Conservation (phyloP, 1,140 invertebrate genomes). For the Drosophila lini region DNA sequence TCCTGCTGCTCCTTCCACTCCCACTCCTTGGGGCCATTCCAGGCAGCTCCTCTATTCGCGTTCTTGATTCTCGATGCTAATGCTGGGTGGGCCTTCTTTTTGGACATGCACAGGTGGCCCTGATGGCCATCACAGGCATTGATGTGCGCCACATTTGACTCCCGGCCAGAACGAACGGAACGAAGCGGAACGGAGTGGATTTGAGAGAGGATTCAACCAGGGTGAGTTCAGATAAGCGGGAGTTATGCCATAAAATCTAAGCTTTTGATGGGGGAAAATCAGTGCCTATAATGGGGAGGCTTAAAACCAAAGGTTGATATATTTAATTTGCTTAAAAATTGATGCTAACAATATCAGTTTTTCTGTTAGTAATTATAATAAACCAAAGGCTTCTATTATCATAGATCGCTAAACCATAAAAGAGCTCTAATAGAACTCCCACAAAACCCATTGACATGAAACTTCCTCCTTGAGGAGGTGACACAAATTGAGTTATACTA, state of each 20-base stretch:
- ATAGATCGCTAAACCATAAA: neutral
- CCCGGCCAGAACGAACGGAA: slow-evolving; percentile 38
- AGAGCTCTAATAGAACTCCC: neutral
- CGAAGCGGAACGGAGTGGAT: slow-evolving; percentile 11
- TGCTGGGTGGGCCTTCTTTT: slow-evolving; percentile 29
- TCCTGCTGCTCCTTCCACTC: neutral
- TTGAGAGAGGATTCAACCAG: slow-evolving; percentile 3
- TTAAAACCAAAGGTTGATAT: neutral
- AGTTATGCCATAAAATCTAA: slow-evolving; percentile 6
- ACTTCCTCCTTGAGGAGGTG: neutral
- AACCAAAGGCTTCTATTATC: neutral
- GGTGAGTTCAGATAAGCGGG: slow-evolving; percentile 11
- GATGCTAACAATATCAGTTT: neutral
- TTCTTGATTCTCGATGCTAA: neutral
- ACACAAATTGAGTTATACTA: slow-evolving; percentile 33
- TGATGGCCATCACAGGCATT: slow-evolving; percentile 56
- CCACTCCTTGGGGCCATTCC: slow-evolving; percentile 20
- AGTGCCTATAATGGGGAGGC: neutral
- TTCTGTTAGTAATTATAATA: neutral
- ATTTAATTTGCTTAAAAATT: neutral
- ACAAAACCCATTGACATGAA: slow-evolving; percentile 4
- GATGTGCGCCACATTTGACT: slow-evolving; percentile 62
- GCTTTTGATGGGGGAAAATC: slow-evolving; percentile 5
- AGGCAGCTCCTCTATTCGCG: slow-evolving; percentile 34
- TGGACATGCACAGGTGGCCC: slow-evolving; percentile 65